Conservation (phyloP, 2,797 vertebrate species). For the Ambastaia sidthimunki region DNA sequence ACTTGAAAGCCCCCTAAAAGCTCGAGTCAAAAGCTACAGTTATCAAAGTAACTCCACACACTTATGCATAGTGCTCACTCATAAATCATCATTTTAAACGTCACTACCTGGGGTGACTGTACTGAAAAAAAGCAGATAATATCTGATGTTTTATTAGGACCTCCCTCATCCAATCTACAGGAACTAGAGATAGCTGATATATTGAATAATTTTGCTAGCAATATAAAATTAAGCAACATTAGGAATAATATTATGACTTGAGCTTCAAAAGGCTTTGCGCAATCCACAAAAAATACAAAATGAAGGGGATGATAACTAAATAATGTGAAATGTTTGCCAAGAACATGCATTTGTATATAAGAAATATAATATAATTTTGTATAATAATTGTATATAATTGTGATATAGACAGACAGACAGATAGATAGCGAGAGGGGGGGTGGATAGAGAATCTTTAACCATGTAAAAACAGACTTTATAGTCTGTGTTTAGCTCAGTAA, state of each 20-base stretch:
- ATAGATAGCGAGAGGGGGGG: not conserved
- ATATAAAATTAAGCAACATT: not conserved
- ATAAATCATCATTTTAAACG: slow-evolving; percentile 28
- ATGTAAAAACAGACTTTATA: not conserved
- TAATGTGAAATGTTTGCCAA: not conserved
- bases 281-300: too few relatives aligned
- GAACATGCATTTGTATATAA: too few relatives aligned
- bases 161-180: not conserved
- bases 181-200: too few relatives aligned
- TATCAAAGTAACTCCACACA: slow-evolving; percentile 28
- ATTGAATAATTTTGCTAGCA: not conserved
- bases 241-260: not conserved
- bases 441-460: not conserved
- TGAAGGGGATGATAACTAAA: too few relatives aligned
- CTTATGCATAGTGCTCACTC: slow-evolving; percentile 7
- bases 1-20: slow-evolving; percentile 46
- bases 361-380: too few relatives aligned
- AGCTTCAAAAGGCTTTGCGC: too few relatives aligned
- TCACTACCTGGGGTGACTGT: not conserved
- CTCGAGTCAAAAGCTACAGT: slow-evolving; percentile 31
- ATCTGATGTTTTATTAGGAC: too few relatives aligned
- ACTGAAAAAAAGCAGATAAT: not conserved
- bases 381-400: too few relatives aligned
- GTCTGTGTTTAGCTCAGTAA: slow-evolving; percentile 11
- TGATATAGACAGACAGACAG: too few relatives aligned